phyloP scores from a whole-genome alignment of 2,797 vertebrate species.

The Meda fulgida region DNA sequence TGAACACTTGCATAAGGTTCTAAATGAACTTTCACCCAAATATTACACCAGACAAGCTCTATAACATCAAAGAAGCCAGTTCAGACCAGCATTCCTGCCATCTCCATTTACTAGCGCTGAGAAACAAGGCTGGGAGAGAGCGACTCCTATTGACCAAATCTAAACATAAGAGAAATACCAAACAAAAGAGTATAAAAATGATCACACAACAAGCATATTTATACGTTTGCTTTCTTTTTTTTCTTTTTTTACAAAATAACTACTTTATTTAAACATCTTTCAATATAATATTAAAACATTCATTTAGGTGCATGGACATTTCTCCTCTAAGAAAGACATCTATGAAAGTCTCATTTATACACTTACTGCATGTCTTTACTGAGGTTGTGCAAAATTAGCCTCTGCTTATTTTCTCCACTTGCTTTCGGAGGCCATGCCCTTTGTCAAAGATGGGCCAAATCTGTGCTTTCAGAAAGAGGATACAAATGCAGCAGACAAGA shows the following conservation, averaged over 20 bases:
- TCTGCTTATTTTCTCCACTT: not conserved
- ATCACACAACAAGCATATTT: constrained; percentile 1
- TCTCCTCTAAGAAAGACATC: constrained; percentile 46
- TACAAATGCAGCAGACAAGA: constrained; percentile 38
- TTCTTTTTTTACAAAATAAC: constrained; percentile 72
- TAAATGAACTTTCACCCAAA: constrained; percentile 27
- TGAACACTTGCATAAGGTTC: not conserved
- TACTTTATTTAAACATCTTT: constrained; percentile 77
- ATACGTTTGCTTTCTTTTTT: constrained; percentile 13
- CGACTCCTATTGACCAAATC: constrained; percentile 9
- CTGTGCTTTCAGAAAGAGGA: constrained; percentile 46
- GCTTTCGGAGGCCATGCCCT: not conserved
- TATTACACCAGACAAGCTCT: not conserved
- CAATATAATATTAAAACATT: constrained; percentile 65
- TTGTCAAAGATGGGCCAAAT: constrained; percentile 43
- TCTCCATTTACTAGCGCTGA: not conserved
- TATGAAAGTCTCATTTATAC: constrained; percentile 35
- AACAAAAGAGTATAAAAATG: not conserved
- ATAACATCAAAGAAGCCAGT: constrained; percentile 17
- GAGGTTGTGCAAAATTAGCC: constrained; percentile 22
- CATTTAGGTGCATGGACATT: constrained; percentile 45
- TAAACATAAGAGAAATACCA: not conserved
- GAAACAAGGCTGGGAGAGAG: not conserved
- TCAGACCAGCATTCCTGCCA: constrained; percentile 1
- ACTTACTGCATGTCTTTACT: constrained; percentile 34